A percentile compares a stretch with the other conserved stretches of the same genome.
phyloP scores from a whole-genome alignment of 2,888 invertebrate species.

The Acrobasis repandana region DNA sequence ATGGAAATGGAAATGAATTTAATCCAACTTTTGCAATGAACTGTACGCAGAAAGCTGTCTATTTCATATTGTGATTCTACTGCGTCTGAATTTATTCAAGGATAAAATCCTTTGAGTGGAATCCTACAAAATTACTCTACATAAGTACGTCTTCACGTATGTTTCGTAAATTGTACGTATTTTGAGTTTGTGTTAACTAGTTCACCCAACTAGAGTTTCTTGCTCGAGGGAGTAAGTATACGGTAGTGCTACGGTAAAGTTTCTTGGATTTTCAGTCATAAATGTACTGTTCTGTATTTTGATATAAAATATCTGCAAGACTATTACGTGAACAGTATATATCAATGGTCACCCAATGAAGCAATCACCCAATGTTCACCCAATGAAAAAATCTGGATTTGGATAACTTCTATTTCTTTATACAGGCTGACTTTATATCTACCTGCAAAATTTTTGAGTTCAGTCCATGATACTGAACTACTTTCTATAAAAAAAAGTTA shows the following conservation, averaged over 20 bases:
- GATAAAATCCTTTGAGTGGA: background rate
- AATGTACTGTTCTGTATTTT: background rate
- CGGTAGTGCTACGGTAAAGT: background rate
- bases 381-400: too few species aligned
- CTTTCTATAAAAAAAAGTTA: too few species aligned
- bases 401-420: too few species aligned
- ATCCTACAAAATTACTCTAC: background rate
- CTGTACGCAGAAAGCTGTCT: background rate
- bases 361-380: too few species aligned
- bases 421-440: too few species aligned
- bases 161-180: background rate
- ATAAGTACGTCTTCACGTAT: background rate
- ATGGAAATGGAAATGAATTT: too few species aligned
- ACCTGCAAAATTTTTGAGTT: too few species aligned
- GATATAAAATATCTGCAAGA: background rate
- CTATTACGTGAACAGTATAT: background rate
- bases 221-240: background rate
- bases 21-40: background rate
- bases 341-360: too few species aligned
- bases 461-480: too few species aligned
- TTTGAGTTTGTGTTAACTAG: constrained; percentile 7
- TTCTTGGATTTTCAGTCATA: background rate
- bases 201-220: constrained; percentile 6
- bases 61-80: background rate
- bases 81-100: background rate